phyloP scores from a whole-genome alignment of 2,113 vertebrate genomes.

The Sminthopsis crassicaudata region DNA sequence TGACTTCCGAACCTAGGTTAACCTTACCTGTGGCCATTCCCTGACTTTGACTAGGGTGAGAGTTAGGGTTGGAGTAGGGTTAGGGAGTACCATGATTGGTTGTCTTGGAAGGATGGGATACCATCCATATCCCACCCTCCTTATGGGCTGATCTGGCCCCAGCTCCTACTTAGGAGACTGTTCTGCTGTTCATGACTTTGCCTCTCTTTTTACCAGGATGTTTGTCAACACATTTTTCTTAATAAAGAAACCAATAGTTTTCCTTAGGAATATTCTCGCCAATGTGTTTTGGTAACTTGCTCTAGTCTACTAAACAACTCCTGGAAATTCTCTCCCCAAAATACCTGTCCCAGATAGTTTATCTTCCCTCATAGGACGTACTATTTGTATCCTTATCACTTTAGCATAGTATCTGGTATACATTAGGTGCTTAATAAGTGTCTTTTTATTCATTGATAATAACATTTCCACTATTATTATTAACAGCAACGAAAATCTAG shows the following conservation, averaged over 20 bases:
- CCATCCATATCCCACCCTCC: background rate
- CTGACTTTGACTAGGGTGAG: too few relatives aligned
- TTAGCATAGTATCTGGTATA: background rate
- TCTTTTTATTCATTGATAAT: background rate
- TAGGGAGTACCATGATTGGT: background rate
- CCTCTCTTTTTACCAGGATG: background rate
- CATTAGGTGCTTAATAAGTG: background rate
- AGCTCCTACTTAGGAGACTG: background rate
- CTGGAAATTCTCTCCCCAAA: background rate
- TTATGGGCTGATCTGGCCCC: background rate
- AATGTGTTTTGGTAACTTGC: background rate
- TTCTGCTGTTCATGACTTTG: background rate
- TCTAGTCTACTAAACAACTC: background rate
- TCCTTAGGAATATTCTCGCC: background rate
- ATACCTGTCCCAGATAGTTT: background rate
- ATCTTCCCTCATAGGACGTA: background rate
- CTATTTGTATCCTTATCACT: background rate
- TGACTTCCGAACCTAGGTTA: too few relatives aligned
- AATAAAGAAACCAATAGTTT: background rate
- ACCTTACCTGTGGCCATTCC: too few relatives aligned
- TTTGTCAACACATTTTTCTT: background rate
- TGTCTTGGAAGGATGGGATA: background rate
- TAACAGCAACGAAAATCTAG: background rate
- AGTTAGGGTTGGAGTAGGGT: too few relatives aligned
- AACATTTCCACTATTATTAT: background rate